These are phyloP conservation scores for Pelodiscus sinensis DNA, from an alignment of 2,113 vertebrate genomes.

Conservation along the genomic window DNA sequence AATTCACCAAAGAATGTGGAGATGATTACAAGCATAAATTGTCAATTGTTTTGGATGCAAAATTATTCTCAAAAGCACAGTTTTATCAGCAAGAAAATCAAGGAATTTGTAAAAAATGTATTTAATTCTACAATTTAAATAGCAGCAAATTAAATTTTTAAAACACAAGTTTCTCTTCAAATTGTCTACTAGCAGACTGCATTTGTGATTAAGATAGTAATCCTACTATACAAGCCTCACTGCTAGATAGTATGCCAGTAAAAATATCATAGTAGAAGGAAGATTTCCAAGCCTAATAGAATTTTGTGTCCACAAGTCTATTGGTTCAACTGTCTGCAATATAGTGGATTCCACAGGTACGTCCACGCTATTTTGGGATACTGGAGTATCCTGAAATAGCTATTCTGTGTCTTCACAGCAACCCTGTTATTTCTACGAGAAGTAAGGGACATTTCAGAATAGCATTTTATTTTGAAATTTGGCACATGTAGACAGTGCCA, in stretches of 20 bases:
- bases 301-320: conserved; percentile 6
- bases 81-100: not conserved
- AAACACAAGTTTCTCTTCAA: not conserved
- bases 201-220: not conserved
- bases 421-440: too few relatives aligned
- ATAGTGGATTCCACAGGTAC: not conserved
- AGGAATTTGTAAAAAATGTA: not conserved
- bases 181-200: not conserved
- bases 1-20: not conserved
- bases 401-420: too few relatives aligned
- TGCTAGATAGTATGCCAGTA: not conserved
- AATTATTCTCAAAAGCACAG: not conserved
- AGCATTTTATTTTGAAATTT: too few relatives aligned
- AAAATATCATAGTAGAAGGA: not conserved
- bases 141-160: not conserved
- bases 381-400: too few relatives aligned
- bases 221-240: not conserved
- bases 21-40: not conserved
- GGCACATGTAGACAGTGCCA: too few relatives aligned
- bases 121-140: not conserved
- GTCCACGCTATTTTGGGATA: too few relatives aligned
- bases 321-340: not conserved
- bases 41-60: not conserved
- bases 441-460: too few relatives aligned
- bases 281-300: not conserved